These are phyloP conservation scores for Hirundo rustica DNA, from an alignment of 2,797 vertebrate species.

Conservation along the genomic window DNA sequence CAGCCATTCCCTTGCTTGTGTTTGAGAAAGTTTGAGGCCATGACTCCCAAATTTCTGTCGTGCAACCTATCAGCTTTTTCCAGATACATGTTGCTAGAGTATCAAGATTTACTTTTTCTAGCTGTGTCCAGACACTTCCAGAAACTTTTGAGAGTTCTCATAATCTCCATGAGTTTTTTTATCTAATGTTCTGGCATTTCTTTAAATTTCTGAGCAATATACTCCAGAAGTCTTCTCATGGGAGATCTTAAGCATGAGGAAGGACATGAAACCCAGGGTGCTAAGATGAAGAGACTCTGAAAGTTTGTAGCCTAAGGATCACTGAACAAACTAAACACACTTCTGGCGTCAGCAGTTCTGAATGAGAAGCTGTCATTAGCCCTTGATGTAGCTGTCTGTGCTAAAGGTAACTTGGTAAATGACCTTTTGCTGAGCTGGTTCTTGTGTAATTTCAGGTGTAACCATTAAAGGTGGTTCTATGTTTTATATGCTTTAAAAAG, in stretches of 20 bases:
- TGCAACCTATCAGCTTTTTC: background rate
- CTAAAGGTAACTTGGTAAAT: background rate
- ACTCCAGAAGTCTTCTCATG: background rate
- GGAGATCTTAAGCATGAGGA: background rate
- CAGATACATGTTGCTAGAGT: background rate
- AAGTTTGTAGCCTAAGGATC: background rate
- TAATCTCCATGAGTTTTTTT: background rate
- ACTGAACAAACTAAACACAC: background rate
- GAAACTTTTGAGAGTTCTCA: background rate
- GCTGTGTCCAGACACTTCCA: background rate
- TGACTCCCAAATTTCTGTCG: background rate
- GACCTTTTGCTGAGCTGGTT: background rate
- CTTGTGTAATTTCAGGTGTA: background rate
- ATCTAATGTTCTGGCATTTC: background rate
- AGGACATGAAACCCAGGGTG: background rate
- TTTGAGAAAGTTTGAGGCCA: background rate
- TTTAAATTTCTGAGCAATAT: background rate
- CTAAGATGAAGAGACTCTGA: background rate
- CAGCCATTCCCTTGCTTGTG: background rate
- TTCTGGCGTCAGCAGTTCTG: background rate
- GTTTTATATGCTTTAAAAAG: background rate
- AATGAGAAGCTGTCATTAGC: background rate
- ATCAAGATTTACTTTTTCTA: background rate
- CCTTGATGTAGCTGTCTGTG: background rate
- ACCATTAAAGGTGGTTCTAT: conserved; percentile 5